These are phyloP conservation scores for Equus quagga DNA, from an alignment of 2,113 vertebrate genomes.

Conservation along the genomic window DNA sequence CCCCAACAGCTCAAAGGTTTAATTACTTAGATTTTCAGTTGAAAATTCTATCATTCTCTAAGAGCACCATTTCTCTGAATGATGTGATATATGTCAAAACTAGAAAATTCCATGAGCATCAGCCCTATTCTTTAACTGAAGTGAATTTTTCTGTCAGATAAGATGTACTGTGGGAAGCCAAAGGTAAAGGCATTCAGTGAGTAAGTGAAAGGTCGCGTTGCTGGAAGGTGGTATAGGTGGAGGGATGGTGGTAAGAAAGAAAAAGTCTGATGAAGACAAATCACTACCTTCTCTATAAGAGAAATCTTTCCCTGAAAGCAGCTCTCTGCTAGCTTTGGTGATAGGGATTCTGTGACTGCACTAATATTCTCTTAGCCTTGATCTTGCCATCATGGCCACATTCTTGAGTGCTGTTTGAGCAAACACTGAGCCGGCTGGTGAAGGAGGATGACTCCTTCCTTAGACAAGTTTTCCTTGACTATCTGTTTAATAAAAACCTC, in stretches of 20 bases:
- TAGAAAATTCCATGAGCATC: background rate
- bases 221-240: background rate
- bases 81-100: background rate
- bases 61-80: background rate
- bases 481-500: background rate
- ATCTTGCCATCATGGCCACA: background rate
- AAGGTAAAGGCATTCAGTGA: background rate
- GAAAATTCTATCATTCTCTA: background rate
- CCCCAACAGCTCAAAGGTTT: background rate
- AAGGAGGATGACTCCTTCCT: background rate
- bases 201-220: background rate
- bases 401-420: background rate
- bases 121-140: background rate
- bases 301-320: background rate
- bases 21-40: background rate
- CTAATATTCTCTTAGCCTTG: background rate
- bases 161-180: background rate
- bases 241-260: background rate
- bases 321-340: background rate
- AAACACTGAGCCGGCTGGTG: background rate
- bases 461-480: background rate
- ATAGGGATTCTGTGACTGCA: background rate
- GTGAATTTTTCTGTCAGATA: background rate
- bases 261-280: background rate
- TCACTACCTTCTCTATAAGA: background rate